Base-by-base conservation (phyloP, 2,113 vertebrate genomes). In the Pseudorasbora parva region DNA sequence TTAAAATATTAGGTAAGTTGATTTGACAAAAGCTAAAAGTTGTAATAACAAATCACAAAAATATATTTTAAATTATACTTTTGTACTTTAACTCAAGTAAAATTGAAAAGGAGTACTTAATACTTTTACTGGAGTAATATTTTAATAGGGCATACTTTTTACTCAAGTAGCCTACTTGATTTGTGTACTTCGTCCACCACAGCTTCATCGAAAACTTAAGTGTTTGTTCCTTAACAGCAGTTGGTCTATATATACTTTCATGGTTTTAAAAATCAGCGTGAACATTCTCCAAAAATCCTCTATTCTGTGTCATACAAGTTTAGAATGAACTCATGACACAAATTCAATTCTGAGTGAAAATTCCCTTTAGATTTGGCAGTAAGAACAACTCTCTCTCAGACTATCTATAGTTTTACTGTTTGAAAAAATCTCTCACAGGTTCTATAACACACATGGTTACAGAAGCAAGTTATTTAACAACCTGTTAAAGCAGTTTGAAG, bases 401-500 rank as follows among this genome's bases (percentile, higher is more conserved):
- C 51, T n/a, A 4, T n/a, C 74, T 41, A 33, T 41, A 11, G 23
- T 12, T 60, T 60, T 33, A 43, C 60, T 49, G 71, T 47, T 43
- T 77, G 54, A 77, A 54, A n/a, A 43, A 59, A 17, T 78, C 49
- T 77, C 54, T 59, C 51, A 15, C 54, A 56, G 54, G 51, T 30
- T 77, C 11, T 77, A 4, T 25, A 60, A 14, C 56, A 60, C 23
- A 60, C n/a, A 45, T n/a, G 8, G 56, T 62, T 78, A 45, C 56
- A 78, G n/a, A 43, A 78, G 60, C 25, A 66, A 49, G 25, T 66
- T 80, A 0, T 41, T 80, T 80, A 51, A 62, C 37, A 62, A 80
- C 59, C 78, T n/a, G 60, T 80, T 80, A 27, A 66, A 66, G 60
- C 19, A 1, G 78, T 66, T 66, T 80, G 41, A 64, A 62, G 77